Base-by-base conservation (phyloP, 1,140 invertebrate species). In the Bombus picipes region DNA sequence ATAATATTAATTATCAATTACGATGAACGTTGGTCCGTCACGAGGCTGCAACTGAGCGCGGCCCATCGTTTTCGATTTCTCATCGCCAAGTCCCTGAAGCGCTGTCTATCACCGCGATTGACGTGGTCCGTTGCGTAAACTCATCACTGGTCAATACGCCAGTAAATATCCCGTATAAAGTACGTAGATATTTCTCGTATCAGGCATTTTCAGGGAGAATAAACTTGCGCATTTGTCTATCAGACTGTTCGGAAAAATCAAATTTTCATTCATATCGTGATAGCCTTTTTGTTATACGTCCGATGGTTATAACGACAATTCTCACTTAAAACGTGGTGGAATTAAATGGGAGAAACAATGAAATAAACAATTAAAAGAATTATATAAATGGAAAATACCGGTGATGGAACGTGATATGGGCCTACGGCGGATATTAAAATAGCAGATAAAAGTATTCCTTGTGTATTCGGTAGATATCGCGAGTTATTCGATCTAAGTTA, bases 1-100 rank as follows among this genome's bases (percentile, higher is more conserved):
- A 85, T 84, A 72, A n/a, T 43, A 68, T 83, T 90, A 90, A 88
- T 90, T 91, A 91, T 91, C 86, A 87, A 88, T 90, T 89, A 87
- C 71, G 71, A 90, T 66, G 83, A 88, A 90, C 66, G 75, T 70
- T 85, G 4, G 32, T 15, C 68, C 59, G 37, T 76, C 62, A 70
- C 3, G 43, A 13, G 32, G 13, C 39, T 28, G 62, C 41, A 32
- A n/a, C 8, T 6, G 57, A 59, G 39, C 22, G 6, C 22, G 47
- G 53, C 37, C 15, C 76, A 39, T 57, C 78, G 59, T 85, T 87
- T 71, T 86, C 59, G 57, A 72, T 81, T 86, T 78, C 73, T 66
- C 83, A 68, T 65, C 71, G 47, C 34, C 4, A 47, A 86, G 59
- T 91, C 75, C 87, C 84, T 15, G 74, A 83, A 91, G 81, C 73